Conservation (phyloP, 2,888 invertebrate genomes). For the Caenorhabditis imperialis region DNA sequence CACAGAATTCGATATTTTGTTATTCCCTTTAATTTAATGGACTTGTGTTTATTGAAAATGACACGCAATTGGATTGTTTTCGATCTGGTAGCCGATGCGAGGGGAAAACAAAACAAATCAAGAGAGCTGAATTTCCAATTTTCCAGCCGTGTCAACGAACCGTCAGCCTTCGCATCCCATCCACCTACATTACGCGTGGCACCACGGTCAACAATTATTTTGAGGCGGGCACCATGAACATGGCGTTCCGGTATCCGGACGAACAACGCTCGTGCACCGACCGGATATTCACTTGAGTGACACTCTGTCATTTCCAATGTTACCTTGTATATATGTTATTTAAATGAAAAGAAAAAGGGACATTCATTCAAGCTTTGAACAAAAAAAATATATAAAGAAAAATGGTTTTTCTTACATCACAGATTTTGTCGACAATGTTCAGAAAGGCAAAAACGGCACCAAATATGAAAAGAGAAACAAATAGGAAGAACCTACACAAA, state of each 20-base stretch:
- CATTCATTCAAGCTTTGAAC: too few relatives aligned
- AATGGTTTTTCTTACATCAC: conserved; percentile 39
- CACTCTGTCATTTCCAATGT: conserved; percentile 2
- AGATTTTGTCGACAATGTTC: conserved; percentile 51
- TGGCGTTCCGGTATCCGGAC: conserved; percentile 69
- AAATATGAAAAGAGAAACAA: conserved; percentile 10
- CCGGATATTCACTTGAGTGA: conserved; percentile 51
- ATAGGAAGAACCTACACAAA: conserved; percentile 21
- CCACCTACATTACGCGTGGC: conserved; percentile 63
- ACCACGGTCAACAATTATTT: conserved; percentile 67
- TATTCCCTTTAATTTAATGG: conserved; percentile 1
- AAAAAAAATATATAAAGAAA: too few relatives aligned
- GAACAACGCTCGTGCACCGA: conserved; percentile 67
- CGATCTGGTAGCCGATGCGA: too few relatives aligned
- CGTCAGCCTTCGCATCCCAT: conserved; percentile 64
- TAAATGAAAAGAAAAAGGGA: not conserved
- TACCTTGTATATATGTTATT: conserved; percentile 4
- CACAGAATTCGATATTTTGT: not conserved
- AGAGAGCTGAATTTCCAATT: too few relatives aligned
- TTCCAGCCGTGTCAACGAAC: conserved; percentile 71
- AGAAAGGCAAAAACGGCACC: conserved; percentile 28
- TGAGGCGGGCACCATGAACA: conserved; percentile 71
- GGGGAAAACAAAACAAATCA: too few relatives aligned
- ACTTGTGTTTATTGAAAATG: conserved; percentile 11
- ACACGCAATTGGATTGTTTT: conserved; percentile 6